Percentiles rank a stretch among this genome's conserved stretches.
Conservation (phyloP, 2,888 invertebrate species). For the Biston betularia region DNA sequence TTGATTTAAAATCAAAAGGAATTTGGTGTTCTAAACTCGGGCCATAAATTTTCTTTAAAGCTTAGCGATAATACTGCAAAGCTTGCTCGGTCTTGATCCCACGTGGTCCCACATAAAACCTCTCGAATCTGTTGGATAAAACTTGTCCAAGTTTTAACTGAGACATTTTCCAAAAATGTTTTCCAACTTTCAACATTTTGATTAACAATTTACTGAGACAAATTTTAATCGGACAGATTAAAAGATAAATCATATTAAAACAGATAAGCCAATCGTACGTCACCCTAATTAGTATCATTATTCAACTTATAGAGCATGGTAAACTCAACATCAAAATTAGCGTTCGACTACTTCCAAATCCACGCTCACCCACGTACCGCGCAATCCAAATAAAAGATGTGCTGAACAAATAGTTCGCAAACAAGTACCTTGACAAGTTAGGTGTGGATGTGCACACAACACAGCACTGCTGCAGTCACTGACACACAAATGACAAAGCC, state of each 20-base stretch:
- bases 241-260: background rate
- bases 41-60: constrained; percentile 36
- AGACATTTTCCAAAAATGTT: constrained; percentile 21
- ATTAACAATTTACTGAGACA: background rate
- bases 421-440: constrained; percentile 65
- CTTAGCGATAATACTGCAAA: constrained; percentile 39
- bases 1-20: constrained; percentile 30
- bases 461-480: constrained; percentile 80
- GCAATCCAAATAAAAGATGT: constrained; percentile 34
- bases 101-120: constrained; percentile 38
- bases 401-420: constrained; percentile 40
- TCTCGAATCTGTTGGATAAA: constrained; percentile 32
- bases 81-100: constrained; percentile 37
- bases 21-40: constrained; percentile 30
- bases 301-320: constrained; percentile 3
- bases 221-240: background rate
- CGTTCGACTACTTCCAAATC: constrained; percentile 21
- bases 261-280: background rate
- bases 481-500: constrained; percentile 75
- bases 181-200: constrained; percentile 5
- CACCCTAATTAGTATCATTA: background rate
- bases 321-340: constrained; percentile 14
- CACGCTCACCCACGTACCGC: constrained; percentile 25
- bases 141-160: constrained; percentile 30
- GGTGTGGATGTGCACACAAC: constrained; percentile 72